Evolutionary conservation across 2,888 invertebrate species (phyloP).

Genomic region (Anagyrus pseudococci): DNA sequence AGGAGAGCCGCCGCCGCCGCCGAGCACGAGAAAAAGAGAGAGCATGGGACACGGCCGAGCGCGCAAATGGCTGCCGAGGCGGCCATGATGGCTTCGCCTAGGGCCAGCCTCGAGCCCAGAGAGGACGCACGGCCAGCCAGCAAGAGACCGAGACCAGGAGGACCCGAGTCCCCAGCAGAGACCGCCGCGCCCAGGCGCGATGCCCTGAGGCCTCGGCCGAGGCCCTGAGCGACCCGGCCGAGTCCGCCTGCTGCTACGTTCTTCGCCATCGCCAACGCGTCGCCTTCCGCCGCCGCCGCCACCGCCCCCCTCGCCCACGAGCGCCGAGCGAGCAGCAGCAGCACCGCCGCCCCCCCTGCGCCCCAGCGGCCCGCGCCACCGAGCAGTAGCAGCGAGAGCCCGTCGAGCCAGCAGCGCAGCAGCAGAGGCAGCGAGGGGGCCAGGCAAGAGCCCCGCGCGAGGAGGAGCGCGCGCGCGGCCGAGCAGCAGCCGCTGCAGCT

Average conservation of each 20-base stretch:
- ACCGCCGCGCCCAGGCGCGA: constrained; percentile 51
- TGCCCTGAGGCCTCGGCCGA: constrained; percentile 60
- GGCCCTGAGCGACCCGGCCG: constrained; percentile 62
- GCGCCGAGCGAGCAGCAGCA: background rate
- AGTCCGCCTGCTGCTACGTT: constrained; percentile 63
- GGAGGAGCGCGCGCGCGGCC: background rate
- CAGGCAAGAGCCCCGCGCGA: too few relatives aligned
- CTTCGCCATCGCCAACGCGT: background rate
- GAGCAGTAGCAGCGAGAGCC: background rate
- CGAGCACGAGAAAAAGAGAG: background rate
- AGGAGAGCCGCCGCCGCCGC: background rate
- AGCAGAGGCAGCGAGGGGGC: constrained; percentile 8
- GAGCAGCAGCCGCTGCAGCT: background rate
- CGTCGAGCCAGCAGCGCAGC: too few relatives aligned
- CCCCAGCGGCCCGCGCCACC: background rate
- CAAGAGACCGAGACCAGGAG: too few relatives aligned
- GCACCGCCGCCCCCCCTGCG: too few relatives aligned
- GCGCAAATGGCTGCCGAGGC: constrained; percentile 61
- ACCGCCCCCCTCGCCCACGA: background rate
- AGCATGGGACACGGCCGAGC: constrained; percentile 43
- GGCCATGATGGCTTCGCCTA: constrained; percentile 61
- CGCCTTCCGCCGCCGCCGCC: background rate
- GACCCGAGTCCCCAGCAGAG: background rate
- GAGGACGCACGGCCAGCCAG: too few relatives aligned
- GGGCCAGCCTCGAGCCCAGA: constrained; percentile 55